Base-by-base conservation (phyloP, 2,888 invertebrate genomes). In the Cartodere bifasciata region DNA sequence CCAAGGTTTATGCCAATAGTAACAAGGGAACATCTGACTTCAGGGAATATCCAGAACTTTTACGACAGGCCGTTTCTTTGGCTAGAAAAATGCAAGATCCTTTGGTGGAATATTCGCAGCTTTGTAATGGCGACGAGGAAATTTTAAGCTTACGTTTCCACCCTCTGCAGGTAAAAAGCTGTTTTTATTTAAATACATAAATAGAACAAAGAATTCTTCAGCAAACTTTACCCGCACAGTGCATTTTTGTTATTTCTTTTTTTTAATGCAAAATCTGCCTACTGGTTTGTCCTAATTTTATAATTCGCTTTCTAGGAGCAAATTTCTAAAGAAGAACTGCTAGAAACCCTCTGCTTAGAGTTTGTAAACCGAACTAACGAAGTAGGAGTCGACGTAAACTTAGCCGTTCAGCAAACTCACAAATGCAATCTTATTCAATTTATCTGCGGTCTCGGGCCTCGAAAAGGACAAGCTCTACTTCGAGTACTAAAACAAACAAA, bases 381-480 rank as follows among this genome's bases (percentile, higher is more conserved):
- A 68, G 95, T 97, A 1, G 97, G 97, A 4, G 91, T 98, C 0
- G 97, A 98, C 51, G 78, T 98, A 6, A 98, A 98, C 55, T 71
- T 85, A 48, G 87, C 92, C 1, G 83, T 97, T 0, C 75, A 87
- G 37, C 85, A 86, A 35, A 75, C 86, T 0, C 81, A 95, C 46
- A 86, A 88, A 1, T 73, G 84, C 1, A 82, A 87, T 52, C 58
- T 97, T 28, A 72, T 98, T 3, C 98, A 98, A 60, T 99, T 97
- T 56, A 82, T 98, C 12, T 94, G 94, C 57, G 98, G 98, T 11
- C 63, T 99, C 16, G 98, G 98, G 0, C 88, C 94, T 0, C 70
- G 98, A 39, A 98, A 99, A 61, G 91, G 88, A 0, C 79, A 82
- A 50, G 85, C 86, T 0, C 55, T 90, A 23, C 68, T 90, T 1